Evolutionary conservation across 2,888 invertebrate species (phyloP), one percentile per base, ranked within the genome.

Genomic region (Alloplasta piceator): DNA sequence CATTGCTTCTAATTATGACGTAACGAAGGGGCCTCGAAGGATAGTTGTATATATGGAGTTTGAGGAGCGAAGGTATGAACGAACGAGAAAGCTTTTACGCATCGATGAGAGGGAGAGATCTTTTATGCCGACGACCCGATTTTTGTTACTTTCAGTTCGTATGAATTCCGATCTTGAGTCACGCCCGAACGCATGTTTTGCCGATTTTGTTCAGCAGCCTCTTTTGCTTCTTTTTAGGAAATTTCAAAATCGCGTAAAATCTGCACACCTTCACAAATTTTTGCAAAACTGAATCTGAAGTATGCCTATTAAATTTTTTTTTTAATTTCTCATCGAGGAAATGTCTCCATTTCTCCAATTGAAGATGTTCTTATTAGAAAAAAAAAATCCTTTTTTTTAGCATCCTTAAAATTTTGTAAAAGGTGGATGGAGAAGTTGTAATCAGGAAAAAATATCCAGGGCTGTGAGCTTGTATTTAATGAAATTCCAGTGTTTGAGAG

Each of bases 81-180:
- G 26, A 26, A 26, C 26, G 26, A 26, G 26, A 26, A 26, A 26
- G 26, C 26, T 26, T 26, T 26, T 26, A 26, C 26, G 26, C 26
- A 26, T 26, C 26, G 26, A 26, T 26, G 26, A 26, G 26, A 26
- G 26, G 26, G 26, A 26, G 26, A 26, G 26, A 26, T 26, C 10
- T 12, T 10, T 70, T 36, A 26, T 52, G 63, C 48, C n/a, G 48
- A 48, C 48, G 48, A 48, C 12, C 43, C 4, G 43, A 43, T 43
- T 43, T 43, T 43, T 26, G 26, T 43, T 43, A 43, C 43, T 43
- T 4, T 6, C 43, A 26, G 26, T 3, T 26, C 61, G 68, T 63
- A 39, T 55, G 66, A 46, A 71, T 71, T 50, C 50, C 75, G 52
- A 75, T 41, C 6, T 63, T 56, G 12, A 56, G 61, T 80, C 76